phyloP scores from a whole-genome alignment of 2,888 invertebrate genomes.

The Pheosia gnoma region DNA sequence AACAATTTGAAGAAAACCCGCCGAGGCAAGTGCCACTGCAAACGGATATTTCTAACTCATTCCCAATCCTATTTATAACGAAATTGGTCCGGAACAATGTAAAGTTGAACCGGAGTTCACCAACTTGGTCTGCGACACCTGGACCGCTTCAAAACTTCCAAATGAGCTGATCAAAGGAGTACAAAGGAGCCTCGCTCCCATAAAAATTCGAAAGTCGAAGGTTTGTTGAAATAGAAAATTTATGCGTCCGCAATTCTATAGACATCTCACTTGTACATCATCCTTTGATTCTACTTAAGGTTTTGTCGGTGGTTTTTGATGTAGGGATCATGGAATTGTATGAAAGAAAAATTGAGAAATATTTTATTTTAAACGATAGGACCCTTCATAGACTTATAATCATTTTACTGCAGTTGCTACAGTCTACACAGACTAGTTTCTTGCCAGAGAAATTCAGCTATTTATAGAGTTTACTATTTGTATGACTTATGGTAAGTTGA shows the following conservation, averaged over 20 bases:
- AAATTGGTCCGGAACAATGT: constrained; percentile 20
- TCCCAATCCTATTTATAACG: constrained; percentile 25
- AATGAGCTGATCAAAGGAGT: constrained; percentile 53
- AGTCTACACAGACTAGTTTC: too few species aligned
- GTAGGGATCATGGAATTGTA: not conserved
- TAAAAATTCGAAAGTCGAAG: constrained; percentile 42
- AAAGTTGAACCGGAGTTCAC: constrained; percentile 40
- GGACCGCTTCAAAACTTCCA: constrained; percentile 53
- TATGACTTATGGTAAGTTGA: too few species aligned
- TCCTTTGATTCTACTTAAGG: constrained; percentile 10
- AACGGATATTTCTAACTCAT: constrained; percentile 12
- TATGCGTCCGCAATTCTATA: constrained; percentile 33
- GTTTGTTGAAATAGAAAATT: constrained; percentile 24
- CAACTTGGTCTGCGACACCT: constrained; percentile 49
- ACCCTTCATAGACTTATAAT: too few species aligned
- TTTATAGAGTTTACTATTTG: too few species aligned
- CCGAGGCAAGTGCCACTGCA: not conserved
- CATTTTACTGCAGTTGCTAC: too few species aligned
- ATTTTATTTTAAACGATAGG: too few species aligned
- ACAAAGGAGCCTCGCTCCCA: constrained; percentile 36
- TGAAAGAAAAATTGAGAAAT: not conserved
- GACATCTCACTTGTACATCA: constrained; percentile 19
- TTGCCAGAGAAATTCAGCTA: too few species aligned
- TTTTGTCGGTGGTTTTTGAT: not conserved
- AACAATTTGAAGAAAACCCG: constrained; percentile 2